Percentiles rank a stretch among this genome's conserved stretches.
Conservation (phyloP, 2,797 vertebrate genomes). For the Heteromormyrus szaboi region DNA sequence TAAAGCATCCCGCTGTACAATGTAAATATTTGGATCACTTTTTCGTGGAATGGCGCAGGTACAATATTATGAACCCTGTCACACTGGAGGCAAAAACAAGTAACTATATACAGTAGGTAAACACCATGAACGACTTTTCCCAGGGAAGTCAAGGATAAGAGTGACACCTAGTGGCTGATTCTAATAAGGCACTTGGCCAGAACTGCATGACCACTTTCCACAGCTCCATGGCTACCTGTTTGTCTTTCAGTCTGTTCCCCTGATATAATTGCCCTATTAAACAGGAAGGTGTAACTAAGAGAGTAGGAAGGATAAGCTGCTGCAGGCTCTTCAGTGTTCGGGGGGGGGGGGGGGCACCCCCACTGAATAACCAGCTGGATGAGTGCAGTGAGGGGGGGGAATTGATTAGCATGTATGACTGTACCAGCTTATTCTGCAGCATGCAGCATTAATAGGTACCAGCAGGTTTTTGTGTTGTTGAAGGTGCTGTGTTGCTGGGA, state of each 20-base stretch:
- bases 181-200: background rate
- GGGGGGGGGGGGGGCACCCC: background rate
- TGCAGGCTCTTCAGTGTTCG: background rate
- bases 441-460: background rate
- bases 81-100: background rate
- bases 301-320: background rate
- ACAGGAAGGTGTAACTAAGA: background rate
- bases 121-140: background rate
- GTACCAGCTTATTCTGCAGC: background rate
- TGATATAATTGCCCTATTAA: background rate
- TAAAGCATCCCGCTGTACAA: background rate
- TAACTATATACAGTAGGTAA: background rate
- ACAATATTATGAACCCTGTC: background rate
- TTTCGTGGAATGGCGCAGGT: background rate
- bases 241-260: background rate
- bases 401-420: background rate
- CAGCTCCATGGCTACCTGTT: background rate
- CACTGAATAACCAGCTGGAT: background rate
- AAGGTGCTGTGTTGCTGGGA: background rate
- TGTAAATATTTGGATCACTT: background rate
- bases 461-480: background rate
- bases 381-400: background rate
- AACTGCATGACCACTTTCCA: background rate
- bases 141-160: background rate
- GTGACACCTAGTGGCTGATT: conserved; percentile 3